Evolutionary conservation across 2,113 vertebrate genomes (phyloP).

Genomic region (Mohoua ochrocephala): DNA sequence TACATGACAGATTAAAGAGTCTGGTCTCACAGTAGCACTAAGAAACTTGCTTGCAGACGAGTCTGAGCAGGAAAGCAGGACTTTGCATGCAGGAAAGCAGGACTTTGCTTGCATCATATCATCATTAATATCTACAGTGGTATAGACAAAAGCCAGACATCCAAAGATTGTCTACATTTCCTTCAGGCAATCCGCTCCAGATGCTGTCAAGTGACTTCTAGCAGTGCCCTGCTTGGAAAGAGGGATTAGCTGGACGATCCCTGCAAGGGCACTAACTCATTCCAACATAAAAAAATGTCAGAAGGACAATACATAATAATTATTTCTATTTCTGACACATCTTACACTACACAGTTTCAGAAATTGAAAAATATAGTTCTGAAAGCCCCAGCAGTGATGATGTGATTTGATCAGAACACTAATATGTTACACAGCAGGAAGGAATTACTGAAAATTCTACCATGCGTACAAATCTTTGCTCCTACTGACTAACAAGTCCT

Average conservation of each 20-base stretch:
- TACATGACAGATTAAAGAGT: background rate
- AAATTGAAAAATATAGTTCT: background rate
- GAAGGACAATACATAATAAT: background rate
- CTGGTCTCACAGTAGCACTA: background rate
- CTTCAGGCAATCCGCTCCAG: constrained; percentile 28
- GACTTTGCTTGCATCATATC: background rate
- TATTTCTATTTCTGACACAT: background rate
- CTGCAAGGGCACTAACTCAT: background rate
- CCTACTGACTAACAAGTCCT: background rate
- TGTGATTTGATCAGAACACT: background rate
- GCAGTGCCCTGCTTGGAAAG: background rate
- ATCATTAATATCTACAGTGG: background rate
- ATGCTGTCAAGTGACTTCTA: background rate
- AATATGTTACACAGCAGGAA: background rate
- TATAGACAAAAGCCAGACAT: constrained; percentile 36
- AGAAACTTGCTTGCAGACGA: background rate
- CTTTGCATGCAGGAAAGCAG: background rate
- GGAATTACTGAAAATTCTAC: background rate
- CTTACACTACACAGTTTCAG: background rate
- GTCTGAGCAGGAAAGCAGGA: background rate
- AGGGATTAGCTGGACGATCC: background rate
- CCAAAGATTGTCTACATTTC: background rate
- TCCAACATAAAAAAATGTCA: background rate
- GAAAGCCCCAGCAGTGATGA: background rate
- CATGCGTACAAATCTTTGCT: background rate